Base-by-base conservation (phyloP, 2,797 vertebrate species). In the Scleropages formosus region DNA sequence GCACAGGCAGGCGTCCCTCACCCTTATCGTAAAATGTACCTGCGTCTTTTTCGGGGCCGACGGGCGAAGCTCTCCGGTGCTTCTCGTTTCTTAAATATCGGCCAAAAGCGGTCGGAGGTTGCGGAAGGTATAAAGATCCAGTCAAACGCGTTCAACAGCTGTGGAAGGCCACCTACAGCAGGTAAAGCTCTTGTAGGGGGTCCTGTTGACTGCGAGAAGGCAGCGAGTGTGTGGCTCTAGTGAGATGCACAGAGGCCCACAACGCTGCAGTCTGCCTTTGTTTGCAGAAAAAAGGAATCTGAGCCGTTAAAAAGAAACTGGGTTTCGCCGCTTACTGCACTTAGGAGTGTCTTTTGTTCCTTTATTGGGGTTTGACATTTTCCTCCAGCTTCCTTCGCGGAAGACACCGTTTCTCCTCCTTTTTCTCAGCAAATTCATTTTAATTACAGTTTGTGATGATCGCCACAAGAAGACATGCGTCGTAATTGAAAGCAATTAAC, bases 401-500 rank as follows among this genome's bases (percentile, higher is more conserved):
- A 78, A 78, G 77, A 80, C 80, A 79, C 10, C 59, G n/a, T 75
- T 84, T 84, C 76, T 75, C 69, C 1, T 77, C 80, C 80, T 82
- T 89, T 82, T 89, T 90, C 89, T 80, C 83, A 80, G 82, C 87
- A 70, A 87, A 92, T 90, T 90, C 71, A 89, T 91, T 93, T 87
- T 90, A 91, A 92, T 93, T 92, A 90, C 83, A 79, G 81, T 80
- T 76, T 79, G 84, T 78, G 82, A 82, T 82, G 87, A 82, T 85
- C 78, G 77, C 74, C 80, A 80, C 79, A 85, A 75, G 79, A 88
- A 86, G 85, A 87, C 88, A 90, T 89, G 89, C 88, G 90, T 92
- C 92, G 90, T 91, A 90, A 93, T 92, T 89, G 88, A 89, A 92
- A 90, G 82, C 88, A 92, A 92, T 92, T 91, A 91, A 86, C 87